Evolutionary conservation across 1,140 invertebrate genomes (phyloP).

Genomic region (Monomorium pharaonis): DNA sequence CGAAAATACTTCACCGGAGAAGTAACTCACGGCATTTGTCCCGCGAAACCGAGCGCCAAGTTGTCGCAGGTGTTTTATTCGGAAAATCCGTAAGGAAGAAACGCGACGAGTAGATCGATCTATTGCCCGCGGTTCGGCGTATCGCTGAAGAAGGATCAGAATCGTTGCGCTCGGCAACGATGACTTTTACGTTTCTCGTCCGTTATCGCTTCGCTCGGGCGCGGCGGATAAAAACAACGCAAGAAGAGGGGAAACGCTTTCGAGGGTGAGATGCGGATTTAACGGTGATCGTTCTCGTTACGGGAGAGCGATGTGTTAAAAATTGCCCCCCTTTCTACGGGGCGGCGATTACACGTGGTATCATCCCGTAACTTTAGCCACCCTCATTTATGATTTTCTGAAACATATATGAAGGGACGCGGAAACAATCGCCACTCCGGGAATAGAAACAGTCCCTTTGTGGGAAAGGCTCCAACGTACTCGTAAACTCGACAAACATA

Average conservation of each 20-base stretch:
- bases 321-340: slow-evolving; percentile 20
- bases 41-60: slow-evolving; percentile 27
- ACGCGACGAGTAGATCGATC: slow-evolving; percentile 38
- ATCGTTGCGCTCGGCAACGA: background rate
- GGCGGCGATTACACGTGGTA: background rate
- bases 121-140: slow-evolving; percentile 26
- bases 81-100: slow-evolving; percentile 31
- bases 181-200: slow-evolving; percentile 43
- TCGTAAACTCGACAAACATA: slow-evolving; percentile 51
- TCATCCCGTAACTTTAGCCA: background rate
- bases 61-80: slow-evolving; percentile 46
- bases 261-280: slow-evolving; percentile 14
- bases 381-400: slow-evolving; percentile 21
- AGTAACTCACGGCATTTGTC: slow-evolving; percentile 47
- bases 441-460: slow-evolving; percentile 44
- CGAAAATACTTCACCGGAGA: background rate
- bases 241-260: background rate
- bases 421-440: slow-evolving; percentile 23
- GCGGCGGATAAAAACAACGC: slow-evolving; percentile 24
- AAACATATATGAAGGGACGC: slow-evolving; percentile 19
- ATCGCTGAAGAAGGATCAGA: slow-evolving; percentile 22
- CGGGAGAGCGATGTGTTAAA: slow-evolving; percentile 22
- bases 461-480: background rate
- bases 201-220: slow-evolving; percentile 25
- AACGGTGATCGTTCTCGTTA: slow-evolving; percentile 30